Conservation (phyloP, 1,140 invertebrate genomes). For the Colletes latitarsis region DNA sequence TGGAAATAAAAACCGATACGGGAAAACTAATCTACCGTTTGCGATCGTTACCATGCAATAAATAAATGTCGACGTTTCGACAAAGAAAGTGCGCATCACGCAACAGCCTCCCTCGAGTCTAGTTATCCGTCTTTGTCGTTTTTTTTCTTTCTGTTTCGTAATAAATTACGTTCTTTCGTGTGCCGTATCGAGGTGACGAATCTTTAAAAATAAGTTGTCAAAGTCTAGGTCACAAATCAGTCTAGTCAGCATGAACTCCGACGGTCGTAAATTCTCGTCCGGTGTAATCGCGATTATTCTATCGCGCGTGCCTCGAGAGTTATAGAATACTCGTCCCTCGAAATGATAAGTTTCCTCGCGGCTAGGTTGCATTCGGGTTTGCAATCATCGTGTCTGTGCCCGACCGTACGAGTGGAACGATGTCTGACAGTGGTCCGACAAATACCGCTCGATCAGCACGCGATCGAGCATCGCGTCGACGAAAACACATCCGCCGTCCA, state of each 20-base stretch:
- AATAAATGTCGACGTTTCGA: conserved; percentile 7
- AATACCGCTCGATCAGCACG: conserved; percentile 58
- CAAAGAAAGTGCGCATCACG: background rate
- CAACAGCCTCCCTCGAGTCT: too few relatives aligned
- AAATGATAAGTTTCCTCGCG: conserved; percentile 50
- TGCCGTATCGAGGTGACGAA: conserved; percentile 32
- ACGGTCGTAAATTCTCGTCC: conserved; percentile 46
- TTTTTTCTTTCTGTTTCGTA: background rate
- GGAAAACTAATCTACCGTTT: background rate
- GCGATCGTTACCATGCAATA: background rate
- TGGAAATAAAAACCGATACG: background rate
- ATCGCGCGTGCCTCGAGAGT: conserved; percentile 27
- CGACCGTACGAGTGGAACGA: conserved; percentile 44
- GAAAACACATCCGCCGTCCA: conserved; percentile 43
- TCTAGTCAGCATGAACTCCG: conserved; percentile 33
- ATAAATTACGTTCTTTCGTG: conserved; percentile 57
- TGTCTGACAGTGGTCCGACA: conserved; percentile 43
- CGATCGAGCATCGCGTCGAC: conserved; percentile 51
- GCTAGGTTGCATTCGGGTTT: conserved; percentile 12
- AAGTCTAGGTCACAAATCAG: conserved; percentile 45
- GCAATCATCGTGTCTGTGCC: conserved; percentile 43
- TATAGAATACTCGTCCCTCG: conserved; percentile 48
- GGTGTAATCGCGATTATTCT: conserved; percentile 47
- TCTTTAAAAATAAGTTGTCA: conserved; percentile 43
- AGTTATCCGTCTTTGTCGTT: background rate